Conservation (phyloP, 1,140 invertebrate species). For the Zaprionus kolodkinae region DNA sequence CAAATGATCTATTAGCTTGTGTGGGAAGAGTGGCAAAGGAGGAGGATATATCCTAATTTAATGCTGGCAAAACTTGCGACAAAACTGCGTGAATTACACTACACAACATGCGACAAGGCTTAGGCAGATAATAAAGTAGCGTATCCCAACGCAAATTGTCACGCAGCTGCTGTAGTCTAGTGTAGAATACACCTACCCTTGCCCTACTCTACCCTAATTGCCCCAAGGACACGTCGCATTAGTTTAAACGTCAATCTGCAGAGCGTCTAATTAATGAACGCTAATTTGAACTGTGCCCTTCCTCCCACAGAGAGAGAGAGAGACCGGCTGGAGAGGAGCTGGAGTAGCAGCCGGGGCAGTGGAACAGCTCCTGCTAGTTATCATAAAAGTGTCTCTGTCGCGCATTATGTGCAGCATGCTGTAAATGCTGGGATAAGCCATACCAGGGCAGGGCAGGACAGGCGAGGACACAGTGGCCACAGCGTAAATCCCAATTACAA, state of each 20-base stretch:
- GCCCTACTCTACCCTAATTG: constrained; percentile 33
- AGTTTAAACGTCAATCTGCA: constrained; percentile 74
- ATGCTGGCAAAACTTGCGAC: constrained; percentile 53
- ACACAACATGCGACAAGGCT: background rate
- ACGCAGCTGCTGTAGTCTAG: background rate
- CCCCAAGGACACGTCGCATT: constrained; percentile 44
- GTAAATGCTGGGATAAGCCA: constrained; percentile 42
- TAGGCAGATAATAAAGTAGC: background rate
- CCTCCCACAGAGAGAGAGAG: background rate
- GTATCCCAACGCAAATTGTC: background rate
- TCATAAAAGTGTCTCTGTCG: constrained; percentile 56
- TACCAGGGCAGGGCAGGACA: too few species aligned
- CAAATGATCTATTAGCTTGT: constrained; percentile 69
- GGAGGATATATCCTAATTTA: constrained; percentile 39
- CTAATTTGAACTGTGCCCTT: constrained; percentile 65
- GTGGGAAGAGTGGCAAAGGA: background rate
- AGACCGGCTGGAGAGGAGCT: too few species aligned
- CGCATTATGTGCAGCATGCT: constrained; percentile 53
- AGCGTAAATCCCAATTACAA: constrained; percentile 42
- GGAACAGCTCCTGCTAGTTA: constrained; percentile 26
- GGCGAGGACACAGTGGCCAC: background rate
- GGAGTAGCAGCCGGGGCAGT: background rate
- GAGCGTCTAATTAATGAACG: constrained; percentile 72
- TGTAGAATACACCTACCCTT: background rate
- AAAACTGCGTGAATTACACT: constrained; percentile 63